Conservation (phyloP, 2,113 vertebrate genomes). For the Sterna hirundo region DNA sequence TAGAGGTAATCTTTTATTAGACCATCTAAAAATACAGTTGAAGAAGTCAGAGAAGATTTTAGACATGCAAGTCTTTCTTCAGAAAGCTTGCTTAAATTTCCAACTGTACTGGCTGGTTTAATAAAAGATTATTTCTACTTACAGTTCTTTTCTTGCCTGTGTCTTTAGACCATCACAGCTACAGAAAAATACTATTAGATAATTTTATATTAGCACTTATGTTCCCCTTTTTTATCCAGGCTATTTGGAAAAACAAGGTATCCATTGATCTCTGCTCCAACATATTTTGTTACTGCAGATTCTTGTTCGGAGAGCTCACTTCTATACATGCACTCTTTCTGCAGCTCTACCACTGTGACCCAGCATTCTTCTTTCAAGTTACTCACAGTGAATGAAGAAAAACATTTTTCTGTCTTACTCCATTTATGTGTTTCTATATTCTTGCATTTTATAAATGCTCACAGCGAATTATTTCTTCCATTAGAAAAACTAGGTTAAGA, state of each 20-base stretch:
- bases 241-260: neutral
- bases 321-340: neutral
- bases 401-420: neutral
- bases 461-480: neutral
- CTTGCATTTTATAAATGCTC: neutral
- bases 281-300: neutral
- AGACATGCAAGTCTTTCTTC: neutral
- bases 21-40: conserved; percentile 28
- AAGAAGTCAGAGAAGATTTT: conserved; percentile 9
- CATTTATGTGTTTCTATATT: neutral
- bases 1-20: conserved; percentile 56
- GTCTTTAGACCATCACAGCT: neutral
- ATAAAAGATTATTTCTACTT: neutral
- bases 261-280: neutral
- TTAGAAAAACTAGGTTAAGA: neutral
- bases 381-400: neutral
- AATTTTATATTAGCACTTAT: neutral
- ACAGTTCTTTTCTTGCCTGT: neutral
- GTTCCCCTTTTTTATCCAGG: neutral
- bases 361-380: neutral
- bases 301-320: neutral
- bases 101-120: neutral
- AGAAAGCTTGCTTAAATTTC: neutral
- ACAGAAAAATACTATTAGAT: neutral
- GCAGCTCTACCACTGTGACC: neutral